Evolutionary conservation across 2,888 invertebrate genomes (phyloP).

Genomic region (Eristalis arbustorum): DNA sequence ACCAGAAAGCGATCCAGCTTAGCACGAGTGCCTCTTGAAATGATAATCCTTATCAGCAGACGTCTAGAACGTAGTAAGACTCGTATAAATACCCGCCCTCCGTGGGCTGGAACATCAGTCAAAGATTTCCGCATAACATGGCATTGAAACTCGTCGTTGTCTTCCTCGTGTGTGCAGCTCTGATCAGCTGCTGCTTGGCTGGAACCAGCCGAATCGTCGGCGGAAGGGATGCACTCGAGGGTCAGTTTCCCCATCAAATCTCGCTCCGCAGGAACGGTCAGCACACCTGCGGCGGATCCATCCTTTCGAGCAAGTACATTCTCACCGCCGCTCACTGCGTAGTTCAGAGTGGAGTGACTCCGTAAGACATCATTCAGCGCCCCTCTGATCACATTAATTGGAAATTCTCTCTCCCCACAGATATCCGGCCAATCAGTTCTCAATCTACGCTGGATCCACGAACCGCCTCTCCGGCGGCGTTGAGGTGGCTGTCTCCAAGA

Average conservation of each 20-base stretch:
- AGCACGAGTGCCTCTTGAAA: not conserved
- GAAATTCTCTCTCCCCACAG: conserved; percentile 58
- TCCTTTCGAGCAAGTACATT: conserved; percentile 73
- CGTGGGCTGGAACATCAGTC: conserved; percentile 13
- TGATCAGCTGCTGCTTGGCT: conserved; percentile 9
- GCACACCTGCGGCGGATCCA: conserved; percentile 76
- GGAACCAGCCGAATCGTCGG: conserved; percentile 74
- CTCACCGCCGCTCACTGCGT: conserved; percentile 79
- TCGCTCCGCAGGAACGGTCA: conserved; percentile 74
- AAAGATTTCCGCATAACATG: conserved; percentile 10
- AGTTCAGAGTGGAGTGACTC: conserved; percentile 64
- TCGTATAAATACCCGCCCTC: conserved; percentile 29
- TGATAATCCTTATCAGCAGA: conserved; percentile 8
- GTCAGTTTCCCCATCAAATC: conserved; percentile 79
- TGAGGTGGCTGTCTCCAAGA: conserved; percentile 71
- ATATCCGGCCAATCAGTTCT: conserved; percentile 62
- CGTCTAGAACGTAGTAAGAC: not conserved
- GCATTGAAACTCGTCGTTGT: conserved; percentile 20
- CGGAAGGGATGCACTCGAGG: conserved; percentile 75
- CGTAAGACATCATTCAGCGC: conserved; percentile 32
- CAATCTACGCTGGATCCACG: conserved; percentile 74
- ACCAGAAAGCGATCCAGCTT: conserved; percentile 19
- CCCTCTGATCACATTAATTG: not conserved
- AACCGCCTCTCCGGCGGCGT: conserved; percentile 71
- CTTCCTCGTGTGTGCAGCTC: conserved; percentile 1